Evolutionary conservation across 2,888 invertebrate genomes (phyloP), one percentile per base, ranked within the genome.

Genomic region (Eristalis arbustorum): DNA sequence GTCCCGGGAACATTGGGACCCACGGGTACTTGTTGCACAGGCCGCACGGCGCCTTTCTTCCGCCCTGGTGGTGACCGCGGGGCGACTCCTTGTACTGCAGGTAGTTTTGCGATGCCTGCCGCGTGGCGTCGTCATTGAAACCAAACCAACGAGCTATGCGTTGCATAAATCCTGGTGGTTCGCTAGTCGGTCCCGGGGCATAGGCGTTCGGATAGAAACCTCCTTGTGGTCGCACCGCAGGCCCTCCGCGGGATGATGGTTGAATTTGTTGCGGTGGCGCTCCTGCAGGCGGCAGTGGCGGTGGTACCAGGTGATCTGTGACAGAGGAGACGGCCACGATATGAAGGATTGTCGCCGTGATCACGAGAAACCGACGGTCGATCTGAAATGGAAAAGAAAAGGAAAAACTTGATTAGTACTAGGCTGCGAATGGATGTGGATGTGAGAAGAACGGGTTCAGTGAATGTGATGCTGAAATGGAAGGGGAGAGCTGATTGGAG

Each of bases 11-110:
- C 92, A 97, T 95, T 49, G 97, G 97, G 89, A 96, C 94, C 97
- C 97, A 97, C 81, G 97, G 97, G 90, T 95, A 95, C 91, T 95
- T 94, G 91, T 97, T 96, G 90, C 97, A 97, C 74, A 96, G 95
- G 90, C 96, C 95, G 90, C 97, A 97, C 88, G 94, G 94, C 90
- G 94, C 94, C 88, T 94, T 94, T 63, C 92, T 91, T 75, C 93
- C 92, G 73, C 89, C 89, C 68, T 90, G 90, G 11, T 85, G 82
- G 13, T 82, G 76, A 8, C 76, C 88, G 8, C 88, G 84, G 10
- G 88, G 82, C 0, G 85, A 14, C 1, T 88, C 88, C 28, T 89
- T 88, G 67, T 84, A 88, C 34, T 88, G 88, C 1, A 77, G 66
- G 62, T 88, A 84, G 63, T 84, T 74, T 23, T 89, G 82, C 0